A percentile compares a stretch with the other conserved stretches of the same genome.
Evolutionary conservation across 2,113 vertebrate species (phyloP).

Genomic region (Vanacampus margaritifer): DNA sequence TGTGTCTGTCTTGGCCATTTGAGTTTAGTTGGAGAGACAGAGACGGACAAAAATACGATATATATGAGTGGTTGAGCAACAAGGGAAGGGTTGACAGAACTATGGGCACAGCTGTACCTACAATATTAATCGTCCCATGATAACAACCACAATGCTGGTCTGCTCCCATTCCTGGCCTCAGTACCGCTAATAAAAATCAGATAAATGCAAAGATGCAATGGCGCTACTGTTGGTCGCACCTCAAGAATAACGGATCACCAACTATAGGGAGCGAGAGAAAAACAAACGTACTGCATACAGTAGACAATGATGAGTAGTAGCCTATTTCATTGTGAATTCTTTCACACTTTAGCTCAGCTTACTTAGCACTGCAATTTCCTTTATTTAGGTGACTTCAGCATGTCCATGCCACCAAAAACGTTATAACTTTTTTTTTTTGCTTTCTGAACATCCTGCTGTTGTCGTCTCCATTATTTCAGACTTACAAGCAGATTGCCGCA

Average conservation of each 20-base stretch:
- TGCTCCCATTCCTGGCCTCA: too few species aligned
- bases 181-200: not conserved
- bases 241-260: not conserved
- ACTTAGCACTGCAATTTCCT: not conserved
- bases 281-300: not conserved
- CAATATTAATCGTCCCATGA: not conserved
- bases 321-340: not conserved
- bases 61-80: not conserved
- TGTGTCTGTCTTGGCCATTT: too few species aligned
- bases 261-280: not conserved
- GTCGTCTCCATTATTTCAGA: slow-evolving; percentile 3
- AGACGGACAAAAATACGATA: not conserved
- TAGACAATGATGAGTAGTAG: not conserved
- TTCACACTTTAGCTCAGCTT: not conserved
- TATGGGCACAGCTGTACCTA: not conserved
- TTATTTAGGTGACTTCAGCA: not conserved
- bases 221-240: not conserved
- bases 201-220: not conserved
- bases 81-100: not conserved
- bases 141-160: too few species aligned
- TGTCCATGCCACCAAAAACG: not conserved
- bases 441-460: not conserved
- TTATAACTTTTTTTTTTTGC: not conserved
- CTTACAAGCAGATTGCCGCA: slow-evolving; percentile 17
- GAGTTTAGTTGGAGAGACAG: not conserved